Percentiles rank a stretch among this genome's conserved stretches.
These are phyloP conservation scores for Drosophila pruinosa DNA, from an alignment of 1,140 invertebrate species.

Conservation along the genomic window DNA sequence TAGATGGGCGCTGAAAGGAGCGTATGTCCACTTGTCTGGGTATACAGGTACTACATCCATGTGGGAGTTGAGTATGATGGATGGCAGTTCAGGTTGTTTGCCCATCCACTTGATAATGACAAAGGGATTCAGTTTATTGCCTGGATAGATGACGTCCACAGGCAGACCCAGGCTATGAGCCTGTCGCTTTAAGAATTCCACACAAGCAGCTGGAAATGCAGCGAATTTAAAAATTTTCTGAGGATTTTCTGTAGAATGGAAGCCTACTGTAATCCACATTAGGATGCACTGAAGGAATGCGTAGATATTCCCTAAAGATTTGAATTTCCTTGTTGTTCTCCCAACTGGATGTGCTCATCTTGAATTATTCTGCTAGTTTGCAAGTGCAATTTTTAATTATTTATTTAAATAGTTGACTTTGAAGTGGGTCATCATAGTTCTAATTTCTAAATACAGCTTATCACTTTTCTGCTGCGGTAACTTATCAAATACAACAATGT, in stretches of 20 bases:
- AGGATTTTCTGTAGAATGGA: neutral
- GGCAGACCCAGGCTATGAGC: conserved; percentile 86
- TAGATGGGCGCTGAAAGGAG: conserved; percentile 89
- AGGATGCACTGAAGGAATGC: conserved; percentile 92
- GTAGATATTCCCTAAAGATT: conserved; percentile 91
- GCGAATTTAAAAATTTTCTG: neutral
- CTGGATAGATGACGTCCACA: conserved; percentile 83
- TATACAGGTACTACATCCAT: conserved; percentile 95
- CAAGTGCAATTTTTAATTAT: neutral
- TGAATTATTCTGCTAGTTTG: neutral
- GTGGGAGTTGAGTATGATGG: conserved; percentile 92
- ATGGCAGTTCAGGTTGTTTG: conserved; percentile 85
- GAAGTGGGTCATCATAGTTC: neutral
- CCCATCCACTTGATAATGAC: conserved; percentile 90
- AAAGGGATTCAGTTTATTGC: conserved; percentile 85
- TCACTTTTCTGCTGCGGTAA: neutral
- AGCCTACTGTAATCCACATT: conserved; percentile 91
- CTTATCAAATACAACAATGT: neutral
- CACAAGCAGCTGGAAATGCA: conserved; percentile 84
- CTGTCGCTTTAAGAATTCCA: conserved; percentile 87
- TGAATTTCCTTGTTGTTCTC: conserved; percentile 87
- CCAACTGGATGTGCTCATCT: conserved; percentile 61
- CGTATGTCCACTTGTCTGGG: conserved; percentile 85
- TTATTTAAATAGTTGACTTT: neutral
- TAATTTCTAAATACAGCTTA: neutral